These are phyloP conservation scores for Anguilla obscura DNA, from an alignment of 2,797 vertebrate species.

Conservation along the genomic window DNA sequence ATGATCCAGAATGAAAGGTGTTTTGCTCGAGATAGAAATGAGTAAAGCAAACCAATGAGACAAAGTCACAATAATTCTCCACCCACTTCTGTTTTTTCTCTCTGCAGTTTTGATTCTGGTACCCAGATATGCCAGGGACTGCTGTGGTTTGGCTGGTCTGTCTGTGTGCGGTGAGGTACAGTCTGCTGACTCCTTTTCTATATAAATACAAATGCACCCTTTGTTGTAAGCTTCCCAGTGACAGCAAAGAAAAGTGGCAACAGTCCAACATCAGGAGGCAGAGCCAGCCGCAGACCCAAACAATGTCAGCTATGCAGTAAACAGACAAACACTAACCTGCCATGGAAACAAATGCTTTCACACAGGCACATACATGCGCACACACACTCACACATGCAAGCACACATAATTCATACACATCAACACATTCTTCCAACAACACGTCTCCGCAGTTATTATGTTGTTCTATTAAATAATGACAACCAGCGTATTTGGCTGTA, in stretches of 20 bases:
- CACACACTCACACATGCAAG: neutral
- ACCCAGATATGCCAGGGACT: neutral
- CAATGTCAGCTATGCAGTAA: slow-evolving; percentile 79
- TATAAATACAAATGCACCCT: slow-evolving; percentile 7
- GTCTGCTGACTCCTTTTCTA: neutral
- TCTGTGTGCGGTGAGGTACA: neutral
- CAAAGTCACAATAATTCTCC: neutral
- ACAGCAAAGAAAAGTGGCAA: slow-evolving; percentile 50
- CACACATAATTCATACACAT: neutral
- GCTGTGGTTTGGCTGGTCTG: slow-evolving; percentile 4
- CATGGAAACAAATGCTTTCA: slow-evolving; percentile 13
- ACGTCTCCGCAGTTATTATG: neutral
- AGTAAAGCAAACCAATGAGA: neutral
- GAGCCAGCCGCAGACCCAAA: slow-evolving; percentile 67
- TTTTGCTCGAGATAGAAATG: neutral
- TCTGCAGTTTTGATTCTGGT: neutral
- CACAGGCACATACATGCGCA: slow-evolving; percentile 3
- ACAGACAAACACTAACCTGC: slow-evolving; percentile 35
- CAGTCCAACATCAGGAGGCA: slow-evolving; percentile 45
- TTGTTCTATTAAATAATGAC: neutral
- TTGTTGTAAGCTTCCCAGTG: slow-evolving; percentile 29
- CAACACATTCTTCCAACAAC: neutral
- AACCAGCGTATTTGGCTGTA: neutral
- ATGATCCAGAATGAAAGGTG: neutral
- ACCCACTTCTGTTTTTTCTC: neutral